These are phyloP conservation scores for Camelus dromedarius DNA, from an alignment of 2,113 vertebrate genomes.

Conservation along the genomic window DNA sequence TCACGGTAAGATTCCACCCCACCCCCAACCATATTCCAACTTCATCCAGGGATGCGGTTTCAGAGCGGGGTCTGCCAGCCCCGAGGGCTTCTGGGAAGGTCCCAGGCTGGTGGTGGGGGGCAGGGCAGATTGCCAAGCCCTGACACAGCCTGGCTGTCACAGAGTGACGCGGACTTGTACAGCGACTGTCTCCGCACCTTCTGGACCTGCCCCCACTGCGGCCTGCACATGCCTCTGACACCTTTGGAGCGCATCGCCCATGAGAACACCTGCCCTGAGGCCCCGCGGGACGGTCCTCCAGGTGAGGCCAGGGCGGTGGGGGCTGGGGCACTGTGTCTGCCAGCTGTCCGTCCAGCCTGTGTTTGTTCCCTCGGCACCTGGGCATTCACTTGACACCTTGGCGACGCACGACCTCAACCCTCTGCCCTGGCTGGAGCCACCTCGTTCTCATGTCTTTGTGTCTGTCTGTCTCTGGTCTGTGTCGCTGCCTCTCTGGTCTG, in stretches of 20 bases:
- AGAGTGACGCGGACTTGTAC: conserved; percentile 93
- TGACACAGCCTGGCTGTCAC: rapidly evolving
- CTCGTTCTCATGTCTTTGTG: rapidly evolving
- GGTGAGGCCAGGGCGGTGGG: neutral
- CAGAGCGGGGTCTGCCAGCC: neutral
- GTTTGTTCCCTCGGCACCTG: neutral
- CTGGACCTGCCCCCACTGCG: conserved; percentile 94
- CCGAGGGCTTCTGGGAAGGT: neutral
- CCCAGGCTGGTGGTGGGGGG: rapidly evolving
- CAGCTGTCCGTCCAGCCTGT: rapidly evolving
- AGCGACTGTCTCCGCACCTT: conserved; percentile 94
- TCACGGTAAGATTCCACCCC: conserved; percentile 88
- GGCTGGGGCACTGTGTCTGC: rapidly evolving
- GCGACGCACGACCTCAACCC: neutral
- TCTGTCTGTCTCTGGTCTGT: neutral
- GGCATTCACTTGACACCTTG: rapidly evolving
- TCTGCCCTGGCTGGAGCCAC: neutral
- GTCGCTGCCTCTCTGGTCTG: rapidly evolving
- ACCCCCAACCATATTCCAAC: rapidly evolving
- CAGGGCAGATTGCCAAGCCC: rapidly evolving
- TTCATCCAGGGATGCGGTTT: neutral
- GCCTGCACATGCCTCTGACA: conserved; percentile 93
- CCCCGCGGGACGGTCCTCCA: neutral
- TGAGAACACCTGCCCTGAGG: conserved; percentile 87
- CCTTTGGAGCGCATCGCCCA: conserved; percentile 94